Conservation (phyloP, 1,140 invertebrate species). For the Ips typographus region DNA sequence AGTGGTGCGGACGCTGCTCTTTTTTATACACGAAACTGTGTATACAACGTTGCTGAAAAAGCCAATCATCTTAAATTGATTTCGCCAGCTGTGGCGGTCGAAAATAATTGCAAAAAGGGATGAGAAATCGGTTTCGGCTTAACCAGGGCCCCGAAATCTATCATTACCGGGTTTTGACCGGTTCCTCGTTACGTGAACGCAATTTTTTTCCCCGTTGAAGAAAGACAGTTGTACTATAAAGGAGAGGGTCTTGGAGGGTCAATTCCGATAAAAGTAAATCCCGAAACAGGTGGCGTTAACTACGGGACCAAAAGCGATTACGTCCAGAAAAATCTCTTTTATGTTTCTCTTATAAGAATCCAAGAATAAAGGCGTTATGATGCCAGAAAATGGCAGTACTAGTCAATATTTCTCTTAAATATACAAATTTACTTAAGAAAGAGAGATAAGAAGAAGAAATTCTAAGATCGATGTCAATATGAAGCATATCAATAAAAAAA, state of each 20-base stretch:
- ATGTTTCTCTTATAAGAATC: too few species aligned
- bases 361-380: too few species aligned
- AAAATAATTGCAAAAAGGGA: conserved; percentile 28
- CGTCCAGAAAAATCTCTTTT: too few species aligned
- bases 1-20: background rate
- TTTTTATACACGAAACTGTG: background rate
- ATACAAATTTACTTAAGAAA: too few species aligned
- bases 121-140: conserved; percentile 17
- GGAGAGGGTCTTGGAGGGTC: background rate
- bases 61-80: conserved; percentile 22
- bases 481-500: too few species aligned
- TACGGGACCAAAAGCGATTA: background rate
- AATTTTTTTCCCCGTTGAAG: background rate
- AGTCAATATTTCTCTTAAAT: too few species aligned
- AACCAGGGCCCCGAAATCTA: conserved; percentile 20
- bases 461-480: too few species aligned
- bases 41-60: conserved; percentile 3
- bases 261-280: conserved; percentile 1
- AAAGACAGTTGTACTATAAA: background rate
- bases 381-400: too few species aligned
- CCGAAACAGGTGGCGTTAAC: conserved; percentile 6
- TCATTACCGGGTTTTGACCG: conserved; percentile 22
- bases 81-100: conserved; percentile 12
- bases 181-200: background rate
- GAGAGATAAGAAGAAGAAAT: too few species aligned